Evolutionary conservation across 2,888 invertebrate genomes (phyloP), one percentile per base, ranked within the genome.

Genomic region (Dryomyza anilis): DNA sequence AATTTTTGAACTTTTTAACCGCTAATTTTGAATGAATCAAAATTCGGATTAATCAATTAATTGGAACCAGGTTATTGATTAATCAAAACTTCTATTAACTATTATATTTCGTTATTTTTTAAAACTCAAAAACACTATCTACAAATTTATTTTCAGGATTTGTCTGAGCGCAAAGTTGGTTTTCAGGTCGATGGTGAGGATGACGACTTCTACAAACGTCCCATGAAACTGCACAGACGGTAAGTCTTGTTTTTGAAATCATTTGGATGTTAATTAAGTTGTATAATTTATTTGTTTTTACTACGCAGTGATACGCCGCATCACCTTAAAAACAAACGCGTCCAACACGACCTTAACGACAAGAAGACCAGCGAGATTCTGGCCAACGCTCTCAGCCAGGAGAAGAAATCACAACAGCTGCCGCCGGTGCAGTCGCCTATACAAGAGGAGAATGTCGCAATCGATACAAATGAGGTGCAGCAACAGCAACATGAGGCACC

Each of bases 271-370:
- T n/a, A n/a, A n/a, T n/a, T n/a, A n/a, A n/a, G n/a, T n/a, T 25
- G 3, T 27, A 50, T 14, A 1, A 36, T 21, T 5, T 58, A 14
- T 25, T 27, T 3, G 7, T 3, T 19, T 29, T 39, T 29, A 67
- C 91, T 94, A 81, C 89, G 93, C 67, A 90, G 98, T 77, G 98
- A 99, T 86, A 99, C 99, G 23, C 99, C 99, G 56, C 98, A 99
- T 87, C 98, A 99, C 85, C 89, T 97, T 80, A 98, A 98, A 89
- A 97, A 97, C 86, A 98, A 98, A 84, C 91, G 98, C 79, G 93
- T 98, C 76, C 88, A 90, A 81, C 82, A 86, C 62, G 80, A 82
- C 68, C 82, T 86, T 70, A 84, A 87, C 70, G 90, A 91, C 78
- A 91, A 90, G 83, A 89, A 91, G 77, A 88, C 90, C 74, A 87